Base-by-base conservation (phyloP, 2,888 invertebrate species). In the Callyntrura guangdongensis region DNA sequence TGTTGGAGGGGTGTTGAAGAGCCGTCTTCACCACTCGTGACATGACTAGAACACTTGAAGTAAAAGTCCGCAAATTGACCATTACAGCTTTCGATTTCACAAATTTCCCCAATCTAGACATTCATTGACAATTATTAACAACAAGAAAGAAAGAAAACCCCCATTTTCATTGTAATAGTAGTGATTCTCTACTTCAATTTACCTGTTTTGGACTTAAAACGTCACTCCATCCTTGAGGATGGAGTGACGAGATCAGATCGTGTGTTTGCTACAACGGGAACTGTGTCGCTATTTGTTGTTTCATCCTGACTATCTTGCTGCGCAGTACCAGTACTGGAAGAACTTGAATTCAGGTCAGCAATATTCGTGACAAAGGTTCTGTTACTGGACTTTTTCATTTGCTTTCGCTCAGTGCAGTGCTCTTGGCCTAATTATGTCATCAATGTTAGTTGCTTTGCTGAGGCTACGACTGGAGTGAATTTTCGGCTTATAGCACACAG, bases 141-240 rank as follows among this genome's bases (percentile, higher is more conserved):
- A n/a, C n/a, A n/a, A n/a, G n/a, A n/a, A n/a, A n/a, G n/a, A n/a
- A n/a, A n/a, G n/a, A n/a, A n/a, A n/a, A n/a, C n/a, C n/a, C n/a
- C n/a, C n/a, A n/a, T n/a, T n/a, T n/a, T n/a, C n/a, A n/a, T n/a
- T n/a, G n/a, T n/a, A n/a, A n/a, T n/a, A n/a, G n/a, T n/a, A n/a
- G n/a, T n/a, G n/a, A n/a, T n/a, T n/a, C n/a, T n/a, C n/a, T n/a
- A n/a, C n/a, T n/a, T n/a, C n/a, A n/a, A n/a, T n/a, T n/a, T n/a
- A 95, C 94, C 91, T 94, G 94, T 12, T 96, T 96, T 1, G 96
- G 95, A 93, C 96, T 95, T 49, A 97, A 95, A 5, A 98, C 98
- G 95, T 98, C 98, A 91, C 96, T 96, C 98, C 98, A 98, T 94
- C 96, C 96, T 94, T 97, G 96, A 1, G 98, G 98, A 95, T 98